These are phyloP conservation scores for Medauroidea extradentata DNA, from an alignment of 1,140 invertebrate species.

Conservation along the genomic window DNA sequence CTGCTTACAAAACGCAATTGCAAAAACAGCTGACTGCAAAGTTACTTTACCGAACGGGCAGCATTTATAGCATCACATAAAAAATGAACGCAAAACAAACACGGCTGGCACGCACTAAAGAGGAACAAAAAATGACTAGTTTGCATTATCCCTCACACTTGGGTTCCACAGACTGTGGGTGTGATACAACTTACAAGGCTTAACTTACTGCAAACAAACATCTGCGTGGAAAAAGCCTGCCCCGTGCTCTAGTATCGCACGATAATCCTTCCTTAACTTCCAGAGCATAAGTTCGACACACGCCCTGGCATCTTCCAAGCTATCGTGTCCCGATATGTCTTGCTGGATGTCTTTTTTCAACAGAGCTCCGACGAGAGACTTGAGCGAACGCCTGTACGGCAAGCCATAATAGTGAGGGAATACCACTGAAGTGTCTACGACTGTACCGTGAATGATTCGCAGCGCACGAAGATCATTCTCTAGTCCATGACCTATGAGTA, in stretches of 20 bases:
- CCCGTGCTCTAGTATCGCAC: slow-evolving; percentile 7
- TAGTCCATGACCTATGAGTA: slow-evolving; percentile 90
- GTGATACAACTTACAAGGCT: too few species aligned
- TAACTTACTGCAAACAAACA: too few species aligned
- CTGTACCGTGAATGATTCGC: slow-evolving; percentile 73
- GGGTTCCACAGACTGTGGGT: too few species aligned
- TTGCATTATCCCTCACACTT: too few species aligned
- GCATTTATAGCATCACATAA: too few species aligned
- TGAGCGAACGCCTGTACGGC: slow-evolving; percentile 73
- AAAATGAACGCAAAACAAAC: too few species aligned
- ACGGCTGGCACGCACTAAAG: too few species aligned
- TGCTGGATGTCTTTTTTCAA: slow-evolving; percentile 75
- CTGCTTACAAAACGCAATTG: too few species aligned
- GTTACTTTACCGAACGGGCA: too few species aligned
- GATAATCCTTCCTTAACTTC: slow-evolving; percentile 57
- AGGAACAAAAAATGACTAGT: too few species aligned
- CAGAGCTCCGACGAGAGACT: slow-evolving; percentile 61
- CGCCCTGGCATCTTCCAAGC: slow-evolving; percentile 80
- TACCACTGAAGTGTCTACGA: slow-evolving; percentile 83
- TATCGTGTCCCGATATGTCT: slow-evolving; percentile 69
- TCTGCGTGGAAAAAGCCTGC: too few species aligned
- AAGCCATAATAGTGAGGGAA: slow-evolving; percentile 79
- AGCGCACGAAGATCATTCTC: slow-evolving; percentile 89
- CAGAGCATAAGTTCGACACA: slow-evolving; percentile 80
- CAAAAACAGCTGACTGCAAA: too few species aligned